Conservation (phyloP, 1,140 invertebrate species). For the Cryptotermes secundus region DNA sequence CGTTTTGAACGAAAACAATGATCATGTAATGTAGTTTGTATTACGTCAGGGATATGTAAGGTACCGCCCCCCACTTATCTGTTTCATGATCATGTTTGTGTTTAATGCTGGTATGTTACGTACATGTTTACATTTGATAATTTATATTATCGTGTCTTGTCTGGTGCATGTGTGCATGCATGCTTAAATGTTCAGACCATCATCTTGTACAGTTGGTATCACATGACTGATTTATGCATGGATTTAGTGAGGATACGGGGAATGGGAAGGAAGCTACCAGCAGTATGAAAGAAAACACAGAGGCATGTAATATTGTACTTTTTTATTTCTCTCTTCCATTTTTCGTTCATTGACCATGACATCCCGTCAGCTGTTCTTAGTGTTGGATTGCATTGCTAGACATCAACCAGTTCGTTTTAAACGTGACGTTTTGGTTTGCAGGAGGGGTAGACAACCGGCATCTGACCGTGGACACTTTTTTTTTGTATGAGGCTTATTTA, state of each 20-base stretch:
- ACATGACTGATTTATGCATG: not conserved
- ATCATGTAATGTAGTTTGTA: not conserved
- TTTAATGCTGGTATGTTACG: not conserved
- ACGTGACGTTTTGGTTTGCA: too few species aligned
- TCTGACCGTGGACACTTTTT: too few species aligned
- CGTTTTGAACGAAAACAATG: too few species aligned
- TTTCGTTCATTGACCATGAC: not conserved
- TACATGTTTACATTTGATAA: not conserved
- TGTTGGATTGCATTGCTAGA: too few species aligned
- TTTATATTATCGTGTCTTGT: not conserved
- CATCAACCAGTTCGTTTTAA: too few species aligned
- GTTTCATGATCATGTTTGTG: not conserved
- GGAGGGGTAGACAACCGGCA: too few species aligned
- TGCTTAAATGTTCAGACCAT: not conserved
- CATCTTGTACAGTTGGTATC: not conserved
- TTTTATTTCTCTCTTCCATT: not conserved
- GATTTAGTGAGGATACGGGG: not conserved
- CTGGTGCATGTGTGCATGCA: slow-evolving; percentile 1
- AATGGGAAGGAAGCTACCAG: not conserved
- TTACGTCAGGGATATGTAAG: not conserved
- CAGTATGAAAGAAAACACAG: not conserved
- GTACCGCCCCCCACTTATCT: not conserved
- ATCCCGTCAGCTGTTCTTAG: not conserved
- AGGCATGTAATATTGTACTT: not conserved
- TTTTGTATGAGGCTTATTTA: too few species aligned